Percentiles rank a stretch among this genome's conserved stretches.
Evolutionary conservation across 2,113 vertebrate genomes (phyloP).

Genomic region (Pelodiscus sinensis): DNA sequence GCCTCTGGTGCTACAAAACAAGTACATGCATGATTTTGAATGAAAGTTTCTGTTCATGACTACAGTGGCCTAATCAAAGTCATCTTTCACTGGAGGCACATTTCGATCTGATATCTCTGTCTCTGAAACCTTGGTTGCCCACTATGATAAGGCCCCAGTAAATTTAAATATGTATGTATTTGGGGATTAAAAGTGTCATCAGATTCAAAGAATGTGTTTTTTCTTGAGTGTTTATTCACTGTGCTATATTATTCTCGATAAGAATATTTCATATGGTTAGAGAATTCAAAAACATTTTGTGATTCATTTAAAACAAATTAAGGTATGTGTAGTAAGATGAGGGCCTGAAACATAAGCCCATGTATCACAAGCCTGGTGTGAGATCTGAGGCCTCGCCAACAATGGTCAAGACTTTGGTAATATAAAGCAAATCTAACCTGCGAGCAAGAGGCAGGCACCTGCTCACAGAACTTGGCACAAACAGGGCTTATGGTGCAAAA

Average conservation of each 20-base stretch:
- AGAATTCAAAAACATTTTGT: neutral
- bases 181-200: neutral
- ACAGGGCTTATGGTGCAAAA: too few relatives aligned
- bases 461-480: too few relatives aligned
- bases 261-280: neutral
- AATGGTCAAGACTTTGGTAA: too few relatives aligned
- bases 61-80: fast-evolving
- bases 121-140: neutral
- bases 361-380: too few relatives aligned
- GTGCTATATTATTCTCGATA: neutral
- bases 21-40: neutral
- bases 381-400: too few relatives aligned
- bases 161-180: neutral
- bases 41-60: neutral
- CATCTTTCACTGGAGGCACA: neutral
- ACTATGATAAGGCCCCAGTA: neutral
- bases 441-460: too few relatives aligned
- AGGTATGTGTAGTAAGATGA: neutral
- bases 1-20: neutral
- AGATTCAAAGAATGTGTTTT: neutral
- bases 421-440: too few relatives aligned
- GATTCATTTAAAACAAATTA: conserved; percentile 3
- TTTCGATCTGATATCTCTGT: neutral
- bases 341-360: too few relatives aligned
- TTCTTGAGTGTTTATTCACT: neutral